Base-by-base conservation (phyloP, 2,797 vertebrate genomes). In the Melanotaenia pygmaea region DNA sequence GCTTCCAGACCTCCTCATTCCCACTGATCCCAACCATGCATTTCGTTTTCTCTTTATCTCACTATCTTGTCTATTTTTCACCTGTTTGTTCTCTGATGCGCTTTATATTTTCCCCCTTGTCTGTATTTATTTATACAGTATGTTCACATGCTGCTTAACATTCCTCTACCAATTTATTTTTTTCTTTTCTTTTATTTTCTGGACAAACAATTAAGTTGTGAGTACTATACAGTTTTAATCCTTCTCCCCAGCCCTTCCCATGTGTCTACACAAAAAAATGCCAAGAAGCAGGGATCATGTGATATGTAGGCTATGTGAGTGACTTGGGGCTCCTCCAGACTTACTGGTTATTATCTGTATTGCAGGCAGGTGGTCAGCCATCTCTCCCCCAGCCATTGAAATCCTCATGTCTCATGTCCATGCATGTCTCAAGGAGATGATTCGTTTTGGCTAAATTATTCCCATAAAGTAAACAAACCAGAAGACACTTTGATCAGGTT, bases 1-100 rank as follows among this genome's bases (percentile, higher is more conserved):
- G 93, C 94, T 95, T 96, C 90, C 94, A 94, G 92, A 94, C 91
- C 89, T 89, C 90, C 91, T 90, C 93, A 84, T 95, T 95, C 91
- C 94, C 92, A 94, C 93, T 95, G 92, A 95, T 94, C 89, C 93
- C 84, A 88, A 88, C 91, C 85, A 86, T 43, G 69, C 83, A 67
- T 74, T 81, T 72, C 65, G 70, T 82, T 87, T 84, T 76, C 70
- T 74, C 74, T 76, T 58, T 35, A 0, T 63, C 50, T 64, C n/a
- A 0, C 66, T 28, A 64, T 56, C 6, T 34, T 0, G 47, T 77
- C 79, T 82, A 63, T 59, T 65, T 45, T 68, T 59, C 83, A 56
- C 58, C 50, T 57, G 59, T 18, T 71, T 43, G 20, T 43, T 66
- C 22, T 60, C 67, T 53, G 16, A 57, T 74, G 13, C 62, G 34